These are phyloP conservation scores for Eulithis prunata DNA, from an alignment of 2,888 invertebrate species.

Conservation along the genomic window DNA sequence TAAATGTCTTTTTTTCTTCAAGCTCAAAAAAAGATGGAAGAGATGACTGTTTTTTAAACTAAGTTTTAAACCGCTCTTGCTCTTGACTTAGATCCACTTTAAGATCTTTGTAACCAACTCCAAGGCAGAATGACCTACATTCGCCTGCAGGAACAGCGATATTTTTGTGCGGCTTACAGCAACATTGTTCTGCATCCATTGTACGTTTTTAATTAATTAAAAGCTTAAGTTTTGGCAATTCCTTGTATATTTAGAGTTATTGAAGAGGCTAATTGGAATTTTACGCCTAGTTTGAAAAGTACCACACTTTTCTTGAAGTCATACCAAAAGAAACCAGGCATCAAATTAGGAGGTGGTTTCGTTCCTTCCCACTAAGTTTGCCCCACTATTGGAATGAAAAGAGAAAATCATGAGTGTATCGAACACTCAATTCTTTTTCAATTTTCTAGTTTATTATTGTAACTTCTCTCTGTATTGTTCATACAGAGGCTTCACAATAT, in stretches of 20 bases:
- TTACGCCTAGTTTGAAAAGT: background rate
- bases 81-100: conserved; percentile 49
- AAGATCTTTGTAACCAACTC: conserved; percentile 69
- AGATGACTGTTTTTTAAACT: background rate
- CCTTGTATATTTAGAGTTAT: conserved; percentile 20
- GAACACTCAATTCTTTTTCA: no score
- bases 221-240: conserved; percentile 48
- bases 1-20: no score
- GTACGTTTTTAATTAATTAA: conserved; percentile 70
- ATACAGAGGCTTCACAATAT: no score
- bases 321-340: no score
- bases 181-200: conserved; percentile 62
- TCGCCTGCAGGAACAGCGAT: conserved; percentile 65
- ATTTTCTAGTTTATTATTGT: no score
- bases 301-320: background rate
- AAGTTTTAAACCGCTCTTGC: conserved; percentile 24
- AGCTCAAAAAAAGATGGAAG: background rate
- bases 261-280: conserved; percentile 20
- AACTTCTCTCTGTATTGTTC: no score
- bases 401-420: no score
- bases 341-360: no score
- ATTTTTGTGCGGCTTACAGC: conserved; percentile 70
- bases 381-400: no score
- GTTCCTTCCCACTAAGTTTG: no score
- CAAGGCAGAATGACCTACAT: conserved; percentile 71